Evolutionary conservation across 2,797 vertebrate genomes (phyloP).

Genomic region (Adrianichthys oophorus): DNA sequence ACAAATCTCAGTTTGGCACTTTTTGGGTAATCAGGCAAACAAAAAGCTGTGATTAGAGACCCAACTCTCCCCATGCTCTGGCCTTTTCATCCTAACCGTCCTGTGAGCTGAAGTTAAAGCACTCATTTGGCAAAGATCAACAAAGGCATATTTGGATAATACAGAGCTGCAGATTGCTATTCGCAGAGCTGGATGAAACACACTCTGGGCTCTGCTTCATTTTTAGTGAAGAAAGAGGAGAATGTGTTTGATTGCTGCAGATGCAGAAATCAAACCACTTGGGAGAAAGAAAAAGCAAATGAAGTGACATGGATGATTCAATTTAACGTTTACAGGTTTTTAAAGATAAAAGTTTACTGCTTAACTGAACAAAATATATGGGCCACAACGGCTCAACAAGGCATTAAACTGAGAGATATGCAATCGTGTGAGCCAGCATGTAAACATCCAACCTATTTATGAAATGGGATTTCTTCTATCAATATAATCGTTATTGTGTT

Average conservation of each 20-base stretch:
- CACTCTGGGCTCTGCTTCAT: background rate
- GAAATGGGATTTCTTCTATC: no score
- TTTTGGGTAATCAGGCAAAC: background rate
- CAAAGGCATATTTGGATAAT: slow-evolving; percentile 1
- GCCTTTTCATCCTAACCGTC: background rate
- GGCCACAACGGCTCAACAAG: no score
- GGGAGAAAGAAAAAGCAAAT: no score
- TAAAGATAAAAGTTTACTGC: no score
- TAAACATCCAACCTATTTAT: no score
- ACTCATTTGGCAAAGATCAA: background rate
- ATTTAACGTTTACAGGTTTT: no score
- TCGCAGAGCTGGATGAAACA: background rate
- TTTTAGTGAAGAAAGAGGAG: no score
- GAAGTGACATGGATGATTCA: no score
- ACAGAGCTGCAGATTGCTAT: background rate
- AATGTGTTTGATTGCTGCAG: background rate
- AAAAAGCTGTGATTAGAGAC: background rate
- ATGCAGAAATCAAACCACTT: background rate
- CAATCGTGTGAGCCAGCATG: no score
- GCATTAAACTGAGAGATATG: no score
- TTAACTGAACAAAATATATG: no score
- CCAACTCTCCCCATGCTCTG: background rate
- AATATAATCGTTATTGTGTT: background rate
- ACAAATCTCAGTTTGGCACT: background rate
- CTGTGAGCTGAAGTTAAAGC: slow-evolving; percentile 6